These are phyloP conservation scores for Stenodera caucasica DNA, from an alignment of 2,888 invertebrate genomes.

Conservation along the genomic window DNA sequence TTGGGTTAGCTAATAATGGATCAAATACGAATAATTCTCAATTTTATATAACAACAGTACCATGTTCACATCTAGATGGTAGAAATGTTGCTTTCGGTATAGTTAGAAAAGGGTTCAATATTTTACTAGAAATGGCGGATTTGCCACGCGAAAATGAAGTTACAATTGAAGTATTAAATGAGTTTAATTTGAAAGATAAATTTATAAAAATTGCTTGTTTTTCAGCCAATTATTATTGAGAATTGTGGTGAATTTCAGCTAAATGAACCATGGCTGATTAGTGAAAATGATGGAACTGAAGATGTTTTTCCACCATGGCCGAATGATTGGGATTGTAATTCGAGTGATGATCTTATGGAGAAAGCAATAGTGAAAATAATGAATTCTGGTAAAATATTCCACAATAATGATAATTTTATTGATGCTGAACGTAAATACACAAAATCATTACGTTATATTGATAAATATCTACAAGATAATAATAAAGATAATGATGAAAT, in stretches of 20 bases:
- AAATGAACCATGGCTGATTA: constrained; percentile 66
- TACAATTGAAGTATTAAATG: constrained; percentile 61
- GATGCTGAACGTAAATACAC: constrained; percentile 75
- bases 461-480: constrained; percentile 53
- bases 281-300: constrained; percentile 69
- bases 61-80: constrained; percentile 76
- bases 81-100: constrained; percentile 82
- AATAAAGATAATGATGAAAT: constrained; percentile 45
- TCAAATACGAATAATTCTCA: constrained; percentile 91
- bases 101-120: constrained; percentile 74
- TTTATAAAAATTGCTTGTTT: constrained; percentile 17
- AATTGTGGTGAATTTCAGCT: constrained; percentile 73
- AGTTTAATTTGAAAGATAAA: no score
- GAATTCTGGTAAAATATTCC: constrained; percentile 72
- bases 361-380: constrained; percentile 66
- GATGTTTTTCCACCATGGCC: constrained; percentile 79
- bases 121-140: constrained; percentile 71
- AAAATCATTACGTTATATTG: constrained; percentile 75
- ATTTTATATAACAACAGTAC: constrained; percentile 84
- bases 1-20: constrained; percentile 82
- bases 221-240: constrained; percentile 66
- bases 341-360: constrained; percentile 44
- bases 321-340: constrained; percentile 64
- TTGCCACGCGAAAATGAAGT: constrained; percentile 61
- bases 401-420: constrained; percentile 61